These are phyloP conservation scores for Aphidius gifuensis DNA, from an alignment of 1,140 invertebrate species.

Conservation along the genomic window DNA sequence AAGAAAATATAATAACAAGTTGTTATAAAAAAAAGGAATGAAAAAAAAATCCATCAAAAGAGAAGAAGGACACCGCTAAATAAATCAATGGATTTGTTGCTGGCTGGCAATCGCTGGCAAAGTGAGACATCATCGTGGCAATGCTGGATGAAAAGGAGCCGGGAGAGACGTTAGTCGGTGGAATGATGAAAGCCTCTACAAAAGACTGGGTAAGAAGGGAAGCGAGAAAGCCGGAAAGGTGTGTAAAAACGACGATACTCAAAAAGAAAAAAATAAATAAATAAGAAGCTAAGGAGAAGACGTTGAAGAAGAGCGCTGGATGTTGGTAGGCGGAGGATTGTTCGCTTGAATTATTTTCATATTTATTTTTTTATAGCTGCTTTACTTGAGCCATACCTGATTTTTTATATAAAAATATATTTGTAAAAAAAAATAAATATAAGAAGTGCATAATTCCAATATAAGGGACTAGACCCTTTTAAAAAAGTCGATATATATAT, in stretches of 20 bases:
- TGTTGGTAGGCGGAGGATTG: slow-evolving; percentile 4
- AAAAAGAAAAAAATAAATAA: neutral
- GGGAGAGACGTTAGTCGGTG: neutral
- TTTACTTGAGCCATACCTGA: too few species aligned
- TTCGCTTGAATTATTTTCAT: neutral
- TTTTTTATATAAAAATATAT: too few species aligned
- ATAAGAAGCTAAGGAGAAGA: too few species aligned
- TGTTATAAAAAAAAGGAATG: neutral
- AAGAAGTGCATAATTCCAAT: too few species aligned
- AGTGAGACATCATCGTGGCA: slow-evolving; percentile 26
- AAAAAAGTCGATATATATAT: too few species aligned
- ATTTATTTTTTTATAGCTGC: too few species aligned
- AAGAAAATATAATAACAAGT: neutral
- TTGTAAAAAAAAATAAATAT: too few species aligned
- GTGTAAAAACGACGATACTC: slow-evolving; percentile 23
- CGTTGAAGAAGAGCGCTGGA: too few species aligned
- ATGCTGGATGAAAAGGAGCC: slow-evolving; percentile 1
- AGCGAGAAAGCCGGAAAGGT: slow-evolving; percentile 19
- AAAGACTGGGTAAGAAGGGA: neutral
- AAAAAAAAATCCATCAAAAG: neutral
- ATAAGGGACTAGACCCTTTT: too few species aligned
- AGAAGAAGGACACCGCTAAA: neutral
- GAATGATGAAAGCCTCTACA: slow-evolving; percentile 12
- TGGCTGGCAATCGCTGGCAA: neutral
- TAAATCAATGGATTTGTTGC: slow-evolving; percentile 26